Evolutionary conservation across 2,888 invertebrate genomes (phyloP), one percentile per base, ranked within the genome.

Genomic region (Drosophila subsilvestris): DNA sequence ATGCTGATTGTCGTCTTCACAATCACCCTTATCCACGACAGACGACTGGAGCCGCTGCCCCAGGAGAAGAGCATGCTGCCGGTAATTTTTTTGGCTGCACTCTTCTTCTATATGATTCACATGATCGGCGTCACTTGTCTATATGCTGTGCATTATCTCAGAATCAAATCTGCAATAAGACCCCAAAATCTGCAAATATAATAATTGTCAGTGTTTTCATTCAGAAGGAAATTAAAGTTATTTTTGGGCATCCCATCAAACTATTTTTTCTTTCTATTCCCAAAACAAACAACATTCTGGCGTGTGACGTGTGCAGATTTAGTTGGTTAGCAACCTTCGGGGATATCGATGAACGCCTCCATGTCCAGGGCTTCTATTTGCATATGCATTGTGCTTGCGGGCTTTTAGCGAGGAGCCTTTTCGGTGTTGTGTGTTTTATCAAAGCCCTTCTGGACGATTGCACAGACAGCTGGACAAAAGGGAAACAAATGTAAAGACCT

Each of bases 391-490:
- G n/a, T 20, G 12, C 10, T 12, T 47, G 42, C 20, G 32, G 54
- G 42, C 49, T 55, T 44, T 49, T 45, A 32, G 54, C 69, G 49
- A 14, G 37, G 14, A 27, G 27, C 37, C 66, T 25, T 49, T 66
- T 55, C 20, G 51, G 53, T 56, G 58, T 55, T 47, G 70, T 63
- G 66, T 79, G 55, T 54, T 51, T 80, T 80, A 86, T 86, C 78
- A 75, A 72, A 60, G 32, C 54, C 65, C 68, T 86, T 83, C 80
- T 78, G 55, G 67, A 57, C 72, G 86, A 83, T 78, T 86, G 71
- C 73, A 76, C 86, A 80, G 32, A 44, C 49, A 66, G 56, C 47
- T 54, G 43, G 66, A 37, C 56, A 68, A 67, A 59, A 45, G 18
- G 56, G 43, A 32, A 62, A n/a, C 20, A 63, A 63, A 55, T 55